Base-by-base conservation (phyloP, 1,140 invertebrate species). In the Galleria mellonella region DNA sequence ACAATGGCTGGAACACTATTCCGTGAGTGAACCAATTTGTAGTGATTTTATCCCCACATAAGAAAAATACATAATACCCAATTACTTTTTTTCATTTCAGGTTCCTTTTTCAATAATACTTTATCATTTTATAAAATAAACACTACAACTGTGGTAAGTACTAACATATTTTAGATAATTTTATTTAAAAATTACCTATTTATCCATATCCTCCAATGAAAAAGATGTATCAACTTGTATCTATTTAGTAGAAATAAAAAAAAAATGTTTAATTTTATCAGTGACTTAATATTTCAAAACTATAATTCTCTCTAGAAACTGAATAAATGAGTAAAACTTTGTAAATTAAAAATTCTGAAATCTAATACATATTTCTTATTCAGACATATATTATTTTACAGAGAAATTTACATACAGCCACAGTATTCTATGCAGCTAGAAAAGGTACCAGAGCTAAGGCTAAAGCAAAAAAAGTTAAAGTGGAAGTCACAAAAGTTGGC, bases 361-460 rank as follows among this genome's bases (percentile, higher is more conserved):
- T 35, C 28, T 30, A 45, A 45, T 38, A 28, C 32, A 31, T 46
- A 11, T 33, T 31, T 46, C 40, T n/a, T n/a, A n/a, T n/a, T n/a
- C n/a, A n/a, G 27, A 33, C 13, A 31, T 32, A 4, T 28, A 13
- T 36, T 37, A 30, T 29, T 42, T 70, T 79, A 38, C 40, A 84
- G 81, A 65, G 66, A 53, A 55, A 63, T 9, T 51, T 84, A 9
- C 60, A 79, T 59, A 72, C 85, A n/a, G 75, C 79, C 1, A 59
- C 83, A 12, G 62, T 86, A 8, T 75, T 62, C 37, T 87, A 88
- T 64, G 93, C 93, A 9, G 93, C 93, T 7, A 88, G 93, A 44
- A 94, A 92, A 81, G 92, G 93, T 47, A 94, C 92, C 4, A 88
- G 94, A 54, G 92, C 92, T 47, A 92, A 90, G 61, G 89, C 88